Percentiles rank a stretch among this genome's conserved stretches.
These are phyloP conservation scores for Herpailurus yagouaroundi DNA, from an alignment of 2,113 vertebrate species.

Conservation along the genomic window DNA sequence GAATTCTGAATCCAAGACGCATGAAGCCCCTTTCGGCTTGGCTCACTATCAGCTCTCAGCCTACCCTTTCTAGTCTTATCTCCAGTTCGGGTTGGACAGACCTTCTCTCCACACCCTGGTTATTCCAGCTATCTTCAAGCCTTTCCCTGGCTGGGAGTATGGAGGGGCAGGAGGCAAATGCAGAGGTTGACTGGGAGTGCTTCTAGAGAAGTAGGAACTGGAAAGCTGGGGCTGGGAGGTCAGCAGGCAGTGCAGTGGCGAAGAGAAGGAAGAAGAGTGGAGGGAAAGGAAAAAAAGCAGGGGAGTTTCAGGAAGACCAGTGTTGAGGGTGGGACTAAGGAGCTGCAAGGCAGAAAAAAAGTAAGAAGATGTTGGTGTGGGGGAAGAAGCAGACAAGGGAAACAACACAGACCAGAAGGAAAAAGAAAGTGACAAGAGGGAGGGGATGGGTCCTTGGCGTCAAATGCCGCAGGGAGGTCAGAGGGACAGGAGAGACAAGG, in stretches of 20 bases:
- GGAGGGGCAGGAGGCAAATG: neutral
- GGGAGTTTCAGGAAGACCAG: neutral
- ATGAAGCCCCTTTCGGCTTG: neutral
- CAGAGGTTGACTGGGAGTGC: neutral
- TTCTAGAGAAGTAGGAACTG: neutral
- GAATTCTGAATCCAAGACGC: neutral
- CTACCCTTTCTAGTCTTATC: neutral
- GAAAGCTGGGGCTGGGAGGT: neutral
- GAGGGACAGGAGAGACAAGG: neutral
- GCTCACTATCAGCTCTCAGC: neutral
- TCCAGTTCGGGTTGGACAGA: neutral
- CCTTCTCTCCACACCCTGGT: neutral
- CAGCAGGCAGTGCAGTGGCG: too few relatives aligned
- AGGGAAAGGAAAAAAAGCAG: too few relatives aligned
- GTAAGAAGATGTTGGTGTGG: neutral
- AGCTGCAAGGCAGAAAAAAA: neutral
- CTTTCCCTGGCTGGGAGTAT: neutral
- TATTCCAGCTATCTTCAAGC: neutral
- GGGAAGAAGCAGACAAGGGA: neutral
- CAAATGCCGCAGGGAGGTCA: neutral
- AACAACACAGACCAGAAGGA: neutral
- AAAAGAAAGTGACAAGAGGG: neutral
- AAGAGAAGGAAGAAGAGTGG: neutral
- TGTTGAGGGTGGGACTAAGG: neutral
- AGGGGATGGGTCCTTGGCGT: neutral